Conservation (phyloP, 2,113 vertebrate species). For the Protomyctophum bolini region DNA sequence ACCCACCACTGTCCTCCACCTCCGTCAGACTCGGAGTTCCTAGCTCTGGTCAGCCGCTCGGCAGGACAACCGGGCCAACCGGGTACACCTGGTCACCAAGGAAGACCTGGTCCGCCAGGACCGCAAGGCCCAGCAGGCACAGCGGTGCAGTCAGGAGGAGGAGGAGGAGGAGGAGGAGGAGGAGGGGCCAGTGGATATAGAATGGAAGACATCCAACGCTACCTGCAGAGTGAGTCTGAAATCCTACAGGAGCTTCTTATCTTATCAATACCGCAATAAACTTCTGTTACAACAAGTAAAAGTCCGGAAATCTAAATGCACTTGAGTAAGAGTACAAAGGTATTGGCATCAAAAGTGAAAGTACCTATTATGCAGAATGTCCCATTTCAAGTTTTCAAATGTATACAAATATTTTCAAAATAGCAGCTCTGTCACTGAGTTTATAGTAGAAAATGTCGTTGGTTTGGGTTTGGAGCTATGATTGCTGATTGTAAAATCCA, state of each 20-base stretch:
- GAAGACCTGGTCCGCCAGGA: slow-evolving; percentile 66
- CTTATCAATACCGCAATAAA: no score
- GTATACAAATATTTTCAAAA: no score
- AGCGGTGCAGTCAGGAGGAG: no score
- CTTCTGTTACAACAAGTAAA: no score
- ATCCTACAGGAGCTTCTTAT: no score
- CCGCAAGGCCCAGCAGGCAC: slow-evolving; percentile 75
- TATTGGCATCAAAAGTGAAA: no score
- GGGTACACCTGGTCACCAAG: slow-evolving; percentile 80
- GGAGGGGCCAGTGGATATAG: slow-evolving; percentile 69
- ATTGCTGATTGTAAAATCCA: background rate
- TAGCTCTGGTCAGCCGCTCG: slow-evolving; percentile 51
- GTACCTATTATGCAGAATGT: no score
- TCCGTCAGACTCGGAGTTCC: slow-evolving; percentile 64
- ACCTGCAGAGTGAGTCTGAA: slow-evolving; percentile 85
- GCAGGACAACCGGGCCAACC: slow-evolving; percentile 45
- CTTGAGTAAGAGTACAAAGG: no score
- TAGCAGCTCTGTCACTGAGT: no score
- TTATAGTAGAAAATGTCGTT: background rate
- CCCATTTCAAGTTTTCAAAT: no score
- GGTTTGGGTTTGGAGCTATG: background rate
- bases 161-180: no score
- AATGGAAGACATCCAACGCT: slow-evolving; percentile 85
- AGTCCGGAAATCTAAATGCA: no score
- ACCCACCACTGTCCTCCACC: background rate